Percentiles rank a stretch among this genome's conserved stretches.
These are phyloP conservation scores for Pristionchus mayeri DNA, from an alignment of 2,888 invertebrate genomes.

Conservation along the genomic window DNA sequence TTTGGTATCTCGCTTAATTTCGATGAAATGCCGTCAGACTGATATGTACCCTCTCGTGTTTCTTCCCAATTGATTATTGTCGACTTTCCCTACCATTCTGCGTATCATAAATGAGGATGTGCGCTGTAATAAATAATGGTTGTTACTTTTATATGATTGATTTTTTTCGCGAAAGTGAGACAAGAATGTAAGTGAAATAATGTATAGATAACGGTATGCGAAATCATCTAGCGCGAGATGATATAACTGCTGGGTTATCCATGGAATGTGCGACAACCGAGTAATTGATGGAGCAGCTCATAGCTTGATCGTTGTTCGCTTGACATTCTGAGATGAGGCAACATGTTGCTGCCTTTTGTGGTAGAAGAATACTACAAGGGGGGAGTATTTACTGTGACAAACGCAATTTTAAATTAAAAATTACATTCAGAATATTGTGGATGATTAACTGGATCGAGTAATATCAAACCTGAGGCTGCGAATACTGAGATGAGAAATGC, in stretches of 20 bases:
- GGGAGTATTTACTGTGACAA: too few relatives aligned
- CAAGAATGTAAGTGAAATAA: constrained; percentile 15
- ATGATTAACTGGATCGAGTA: too few relatives aligned
- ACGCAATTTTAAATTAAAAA: too few relatives aligned
- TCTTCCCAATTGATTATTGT: background rate
- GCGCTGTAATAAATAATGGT: constrained; percentile 22
- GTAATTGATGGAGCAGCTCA: background rate
- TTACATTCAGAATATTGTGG: too few relatives aligned
- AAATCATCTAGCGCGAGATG: background rate
- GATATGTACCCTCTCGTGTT: background rate
- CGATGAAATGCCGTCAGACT: background rate
- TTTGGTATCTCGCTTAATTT: background rate
- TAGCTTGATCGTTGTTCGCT: constrained; percentile 45
- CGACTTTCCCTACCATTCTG: background rate
- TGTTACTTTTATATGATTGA: background rate
- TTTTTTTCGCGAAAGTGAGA: background rate
- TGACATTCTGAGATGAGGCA: background rate
- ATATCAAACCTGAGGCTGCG: constrained; percentile 45
- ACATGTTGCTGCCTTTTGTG: constrained; percentile 42
- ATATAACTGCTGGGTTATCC: background rate
- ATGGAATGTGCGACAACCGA: constrained; percentile 12
- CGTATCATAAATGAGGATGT: constrained; percentile 24
- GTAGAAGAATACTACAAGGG: constrained; percentile 49
- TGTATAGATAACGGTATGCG: background rate
- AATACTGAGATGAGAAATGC: constrained; percentile 54